Conservation (phyloP, 2,888 invertebrate genomes). For the Orthosia cruda region DNA sequence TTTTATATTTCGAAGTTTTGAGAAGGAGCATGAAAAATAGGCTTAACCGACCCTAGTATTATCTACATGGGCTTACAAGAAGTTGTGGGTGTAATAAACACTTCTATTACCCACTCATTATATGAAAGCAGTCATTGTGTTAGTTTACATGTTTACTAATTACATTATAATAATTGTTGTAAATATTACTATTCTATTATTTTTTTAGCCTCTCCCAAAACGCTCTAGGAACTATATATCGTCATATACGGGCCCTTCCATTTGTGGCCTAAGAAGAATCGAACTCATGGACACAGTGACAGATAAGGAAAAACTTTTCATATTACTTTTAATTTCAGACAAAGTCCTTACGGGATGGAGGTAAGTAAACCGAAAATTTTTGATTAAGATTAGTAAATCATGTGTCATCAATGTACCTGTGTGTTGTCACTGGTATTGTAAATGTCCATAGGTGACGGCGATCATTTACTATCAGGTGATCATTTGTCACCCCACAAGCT, state of each 20-base stretch:
- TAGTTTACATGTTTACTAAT: neutral
- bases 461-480: no score
- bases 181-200: neutral
- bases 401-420: no score
- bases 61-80: neutral
- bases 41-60: no score
- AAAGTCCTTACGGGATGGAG: neutral
- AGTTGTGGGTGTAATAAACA: neutral
- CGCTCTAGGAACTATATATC: neutral
- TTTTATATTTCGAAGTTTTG: neutral
- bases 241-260: conserved; percentile 98
- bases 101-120: neutral
- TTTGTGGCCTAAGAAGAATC: conserved; percentile 93
- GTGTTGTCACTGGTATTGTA: neutral
- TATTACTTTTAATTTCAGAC: neutral
- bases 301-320: conserved; percentile 77
- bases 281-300: conserved; percentile 82
- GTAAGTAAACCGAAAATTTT: neutral
- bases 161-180: neutral
- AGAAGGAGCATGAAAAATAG: neutral
- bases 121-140: neutral
- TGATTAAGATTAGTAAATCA: neutral
- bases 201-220: no score
- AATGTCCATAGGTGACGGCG: no score
- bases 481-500: no score